A percentile compares a stretch with the other conserved stretches of the same genome.
These are phyloP conservation scores for Macrostomum cliftonense DNA, from an alignment of 2,888 invertebrate species.

Conservation along the genomic window DNA sequence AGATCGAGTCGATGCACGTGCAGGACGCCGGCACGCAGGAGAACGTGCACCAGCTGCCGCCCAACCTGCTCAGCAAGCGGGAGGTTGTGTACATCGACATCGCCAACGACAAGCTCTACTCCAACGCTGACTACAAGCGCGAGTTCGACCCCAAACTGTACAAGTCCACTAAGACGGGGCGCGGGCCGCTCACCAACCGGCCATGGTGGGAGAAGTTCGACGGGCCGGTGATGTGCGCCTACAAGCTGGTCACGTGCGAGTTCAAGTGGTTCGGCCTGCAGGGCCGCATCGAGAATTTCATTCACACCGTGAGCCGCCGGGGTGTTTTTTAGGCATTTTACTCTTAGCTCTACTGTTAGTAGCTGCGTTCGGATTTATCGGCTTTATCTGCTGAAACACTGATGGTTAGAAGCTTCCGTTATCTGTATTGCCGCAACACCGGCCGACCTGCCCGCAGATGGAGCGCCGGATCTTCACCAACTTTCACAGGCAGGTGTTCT, in stretches of 20 bases:
- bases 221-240: constrained; percentile 85
- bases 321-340: no score
- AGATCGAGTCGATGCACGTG: constrained; percentile 83
- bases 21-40: constrained; percentile 62
- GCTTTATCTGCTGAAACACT: no score
- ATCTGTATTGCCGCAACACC: no score
- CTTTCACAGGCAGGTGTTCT: constrained; percentile 97
- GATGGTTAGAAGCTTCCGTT: no score
- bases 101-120: constrained; percentile 54
- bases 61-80: constrained; percentile 66
- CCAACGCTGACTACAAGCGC: constrained; percentile 61
- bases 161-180: constrained; percentile 71
- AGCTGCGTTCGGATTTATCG: no score
- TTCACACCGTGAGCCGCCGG: constrained; percentile 49
- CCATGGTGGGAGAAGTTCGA: constrained; percentile 48
- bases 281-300: constrained; percentile 73
- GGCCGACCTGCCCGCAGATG: constrained; percentile 38
- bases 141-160: constrained; percentile 68
- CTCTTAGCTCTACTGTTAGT: no score
- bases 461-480: constrained; percentile 84
- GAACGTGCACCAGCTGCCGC: constrained; percentile 71
- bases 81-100: constrained; percentile 83
- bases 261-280: constrained; percentile 96
- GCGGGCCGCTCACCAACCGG: constrained; percentile 61
- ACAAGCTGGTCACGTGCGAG: constrained; percentile 85